Conservation (phyloP, 1,140 invertebrate species). For the Euura saliciscinereae region DNA sequence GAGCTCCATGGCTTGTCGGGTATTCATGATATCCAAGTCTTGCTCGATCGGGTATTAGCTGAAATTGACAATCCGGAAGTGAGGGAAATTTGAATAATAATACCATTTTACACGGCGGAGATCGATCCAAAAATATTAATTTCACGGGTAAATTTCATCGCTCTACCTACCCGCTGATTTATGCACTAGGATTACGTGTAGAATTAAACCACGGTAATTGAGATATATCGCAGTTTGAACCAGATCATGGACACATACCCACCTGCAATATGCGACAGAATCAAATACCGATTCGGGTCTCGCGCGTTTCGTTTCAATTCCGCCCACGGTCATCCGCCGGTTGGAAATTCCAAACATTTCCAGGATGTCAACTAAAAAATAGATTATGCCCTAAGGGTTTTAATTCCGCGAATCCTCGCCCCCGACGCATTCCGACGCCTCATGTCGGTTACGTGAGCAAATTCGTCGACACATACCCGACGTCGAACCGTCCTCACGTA, state of each 20-base stretch:
- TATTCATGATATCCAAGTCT: neutral
- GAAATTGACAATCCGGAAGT: conserved; percentile 5
- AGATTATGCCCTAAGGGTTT: neutral
- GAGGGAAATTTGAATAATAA: neutral
- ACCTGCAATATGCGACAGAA: neutral
- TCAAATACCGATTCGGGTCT: neutral
- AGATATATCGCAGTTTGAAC: too few species aligned
- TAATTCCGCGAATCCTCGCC: neutral
- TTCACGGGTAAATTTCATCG: too few species aligned
- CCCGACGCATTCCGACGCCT: neutral
- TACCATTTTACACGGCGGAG: neutral
- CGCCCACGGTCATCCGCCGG: too few species aligned
- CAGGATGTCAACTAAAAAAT: too few species aligned
- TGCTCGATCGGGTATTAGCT: neutral
- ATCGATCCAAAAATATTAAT: neutral
- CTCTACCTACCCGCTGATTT: too few species aligned
- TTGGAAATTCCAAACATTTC: neutral
- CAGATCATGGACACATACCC: neutral
- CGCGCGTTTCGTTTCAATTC: too few species aligned
- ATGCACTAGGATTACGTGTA: too few species aligned
- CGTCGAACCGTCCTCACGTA: neutral
- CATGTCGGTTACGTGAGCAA: neutral
- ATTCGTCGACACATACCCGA: neutral
- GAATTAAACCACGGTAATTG: too few species aligned
- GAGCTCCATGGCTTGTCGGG: neutral